phyloP scores from a whole-genome alignment of 2,113 vertebrate species.

The Sinosuthora webbiana region DNA sequence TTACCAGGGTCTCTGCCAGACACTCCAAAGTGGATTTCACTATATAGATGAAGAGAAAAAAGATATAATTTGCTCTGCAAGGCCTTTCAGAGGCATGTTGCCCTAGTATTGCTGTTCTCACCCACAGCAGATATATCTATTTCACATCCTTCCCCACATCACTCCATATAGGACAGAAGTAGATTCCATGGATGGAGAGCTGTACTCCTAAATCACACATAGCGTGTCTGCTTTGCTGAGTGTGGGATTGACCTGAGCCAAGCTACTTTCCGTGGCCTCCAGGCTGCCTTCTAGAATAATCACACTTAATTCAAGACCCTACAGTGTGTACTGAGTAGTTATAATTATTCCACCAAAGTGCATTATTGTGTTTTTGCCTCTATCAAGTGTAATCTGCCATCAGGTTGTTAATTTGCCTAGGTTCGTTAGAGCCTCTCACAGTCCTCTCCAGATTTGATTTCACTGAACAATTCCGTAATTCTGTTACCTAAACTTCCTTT shows the following conservation, averaged over 20 bases:
- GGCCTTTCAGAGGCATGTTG: background rate
- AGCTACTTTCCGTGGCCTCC: background rate
- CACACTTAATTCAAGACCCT: background rate
- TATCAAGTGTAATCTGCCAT: background rate
- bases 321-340: background rate
- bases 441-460: background rate
- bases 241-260: background rate
- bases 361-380: background rate
- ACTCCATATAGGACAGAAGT: background rate
- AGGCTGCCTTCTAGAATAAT: background rate
- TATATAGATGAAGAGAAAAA: background rate
- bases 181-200: background rate
- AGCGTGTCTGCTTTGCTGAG: background rate
- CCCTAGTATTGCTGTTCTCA: background rate
- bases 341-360: slow-evolving; percentile 10
- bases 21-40: background rate
- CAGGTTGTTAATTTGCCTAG: background rate
- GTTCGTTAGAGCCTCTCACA: background rate
- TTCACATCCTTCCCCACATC: background rate
- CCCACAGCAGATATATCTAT: background rate
- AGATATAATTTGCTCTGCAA: background rate
- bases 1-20: background rate
- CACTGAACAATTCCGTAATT: background rate
- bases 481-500: background rate
- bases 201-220: background rate